phyloP scores from a whole-genome alignment of 2,113 vertebrate species.

The Scopus umbretta region DNA sequence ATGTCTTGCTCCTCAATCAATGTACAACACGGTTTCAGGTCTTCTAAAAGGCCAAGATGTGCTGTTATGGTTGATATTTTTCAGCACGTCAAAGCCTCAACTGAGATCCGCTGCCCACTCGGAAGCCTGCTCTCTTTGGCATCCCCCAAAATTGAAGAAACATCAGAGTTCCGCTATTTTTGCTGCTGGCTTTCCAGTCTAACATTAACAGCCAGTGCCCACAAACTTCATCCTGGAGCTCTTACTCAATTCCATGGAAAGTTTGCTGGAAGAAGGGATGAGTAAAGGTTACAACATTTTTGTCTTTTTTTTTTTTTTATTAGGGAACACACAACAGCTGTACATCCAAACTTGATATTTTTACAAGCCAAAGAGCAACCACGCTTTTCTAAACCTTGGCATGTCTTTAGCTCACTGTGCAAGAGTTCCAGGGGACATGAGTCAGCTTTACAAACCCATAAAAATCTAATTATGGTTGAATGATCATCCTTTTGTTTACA shows the following conservation, averaged over 20 bases:
- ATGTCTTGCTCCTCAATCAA: not conserved
- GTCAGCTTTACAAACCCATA: conserved; percentile 51
- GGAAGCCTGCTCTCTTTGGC: conserved; percentile 22
- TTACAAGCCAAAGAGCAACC: conserved; percentile 14
- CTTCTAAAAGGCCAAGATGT: not conserved
- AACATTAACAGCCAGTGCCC: not conserved
- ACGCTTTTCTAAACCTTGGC: conserved; percentile 25
- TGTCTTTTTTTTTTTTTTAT: not conserved
- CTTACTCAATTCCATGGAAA: conserved; percentile 53
- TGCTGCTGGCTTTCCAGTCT: not conserved
- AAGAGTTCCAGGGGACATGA: conserved; percentile 38
- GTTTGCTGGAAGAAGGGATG: conserved; percentile 9
- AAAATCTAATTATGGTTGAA: conserved; percentile 57
- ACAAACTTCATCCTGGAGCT: conserved; percentile 13
- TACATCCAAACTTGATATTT: conserved; percentile 27
- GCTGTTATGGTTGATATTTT: not conserved
- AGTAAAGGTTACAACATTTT: conserved; percentile 24
- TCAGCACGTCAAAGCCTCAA: not conserved
- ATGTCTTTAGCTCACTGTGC: not conserved
- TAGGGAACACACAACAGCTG: conserved; percentile 45
- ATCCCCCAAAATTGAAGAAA: not conserved
- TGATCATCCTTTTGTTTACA: conserved; percentile 51
- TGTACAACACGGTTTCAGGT: not conserved
- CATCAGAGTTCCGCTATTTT: not conserved
- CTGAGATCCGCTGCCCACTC: not conserved